Evolutionary conservation across 2,888 invertebrate species (phyloP).

Genomic region (Orthosia incerta): DNA sequence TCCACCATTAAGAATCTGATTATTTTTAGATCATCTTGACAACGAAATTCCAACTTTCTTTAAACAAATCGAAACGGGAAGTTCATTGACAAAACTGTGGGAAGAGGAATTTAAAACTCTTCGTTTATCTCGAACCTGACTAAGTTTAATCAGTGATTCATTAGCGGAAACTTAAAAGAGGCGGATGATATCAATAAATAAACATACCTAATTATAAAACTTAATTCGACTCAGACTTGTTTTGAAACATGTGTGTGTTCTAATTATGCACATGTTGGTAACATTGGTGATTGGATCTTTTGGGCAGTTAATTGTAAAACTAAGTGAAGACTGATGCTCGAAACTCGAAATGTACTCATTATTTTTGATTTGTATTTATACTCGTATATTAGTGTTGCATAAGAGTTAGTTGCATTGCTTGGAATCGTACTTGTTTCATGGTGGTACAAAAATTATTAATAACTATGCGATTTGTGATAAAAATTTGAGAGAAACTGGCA

Average conservation of each 20-base stretch:
- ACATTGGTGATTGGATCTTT: slow-evolving; percentile 5
- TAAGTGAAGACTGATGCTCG: slow-evolving; percentile 7
- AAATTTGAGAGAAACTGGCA: too few species aligned
- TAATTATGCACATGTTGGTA: slow-evolving; percentile 37
- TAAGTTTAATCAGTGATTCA: slow-evolving; percentile 51
- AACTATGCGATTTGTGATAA: too few species aligned
- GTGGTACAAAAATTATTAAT: too few species aligned
- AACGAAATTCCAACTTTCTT: neutral
- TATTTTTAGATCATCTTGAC: neutral
- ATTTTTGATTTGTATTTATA: too few species aligned
- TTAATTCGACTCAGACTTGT: slow-evolving; percentile 41
- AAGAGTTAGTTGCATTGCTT: too few species aligned
- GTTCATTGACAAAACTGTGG: slow-evolving; percentile 20
- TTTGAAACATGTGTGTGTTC: slow-evolving; percentile 44
- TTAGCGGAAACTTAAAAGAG: slow-evolving; percentile 47
- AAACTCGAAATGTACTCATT: neutral
- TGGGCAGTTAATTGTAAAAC: neutral
- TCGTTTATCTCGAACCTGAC: slow-evolving; percentile 34
- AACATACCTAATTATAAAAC: slow-evolving; percentile 41
- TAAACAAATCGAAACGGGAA: slow-evolving; percentile 19
- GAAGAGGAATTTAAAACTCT: slow-evolving; percentile 22
- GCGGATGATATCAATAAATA: slow-evolving; percentile 62
- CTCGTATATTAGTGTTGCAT: too few species aligned
- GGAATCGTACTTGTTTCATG: too few species aligned
- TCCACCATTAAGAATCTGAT: neutral